phyloP scores from a whole-genome alignment of 1,140 invertebrate genomes.

The Drosophila parvula region DNA sequence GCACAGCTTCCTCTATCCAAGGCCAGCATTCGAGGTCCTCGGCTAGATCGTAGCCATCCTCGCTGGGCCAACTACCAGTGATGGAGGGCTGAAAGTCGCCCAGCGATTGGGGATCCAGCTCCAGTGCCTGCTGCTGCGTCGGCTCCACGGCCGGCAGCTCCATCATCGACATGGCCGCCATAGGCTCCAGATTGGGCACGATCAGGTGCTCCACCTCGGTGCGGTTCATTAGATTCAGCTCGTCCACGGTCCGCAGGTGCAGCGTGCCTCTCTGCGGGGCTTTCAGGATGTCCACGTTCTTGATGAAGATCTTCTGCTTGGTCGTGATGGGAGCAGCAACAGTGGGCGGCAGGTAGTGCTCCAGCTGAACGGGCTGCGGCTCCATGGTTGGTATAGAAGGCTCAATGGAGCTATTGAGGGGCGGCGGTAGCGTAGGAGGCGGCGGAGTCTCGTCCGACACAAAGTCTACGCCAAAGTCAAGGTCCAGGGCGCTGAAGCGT shows the following conservation, averaged over 20 bases:
- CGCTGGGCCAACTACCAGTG: slow-evolving; percentile 53
- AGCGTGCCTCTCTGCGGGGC: slow-evolving; percentile 72
- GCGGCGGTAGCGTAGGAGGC: slow-evolving; percentile 13
- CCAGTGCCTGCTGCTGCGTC: slow-evolving; percentile 21
- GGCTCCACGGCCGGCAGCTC: slow-evolving; percentile 85
- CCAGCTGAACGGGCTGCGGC: slow-evolving; percentile 41
- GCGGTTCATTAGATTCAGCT: slow-evolving; percentile 81
- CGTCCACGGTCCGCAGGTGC: slow-evolving; percentile 81
- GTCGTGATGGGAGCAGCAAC: background rate
- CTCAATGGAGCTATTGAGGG: slow-evolving; percentile 1
- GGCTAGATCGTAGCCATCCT: slow-evolving; percentile 69
- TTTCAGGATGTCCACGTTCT: slow-evolving; percentile 79
- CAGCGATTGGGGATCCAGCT: slow-evolving; percentile 55
- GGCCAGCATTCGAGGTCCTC: slow-evolving; percentile 72
- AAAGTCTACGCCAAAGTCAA: slow-evolving; percentile 68
- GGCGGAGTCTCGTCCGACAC: slow-evolving; percentile 52
- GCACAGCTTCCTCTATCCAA: slow-evolving; percentile 61
- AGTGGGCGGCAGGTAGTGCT: slow-evolving; percentile 43
- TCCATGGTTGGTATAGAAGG: slow-evolving; percentile 23
- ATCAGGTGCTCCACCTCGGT: slow-evolving; percentile 80
- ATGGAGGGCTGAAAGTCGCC: slow-evolving; percentile 53
- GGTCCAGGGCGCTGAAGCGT: slow-evolving; percentile 64
- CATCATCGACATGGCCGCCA: slow-evolving; percentile 47
- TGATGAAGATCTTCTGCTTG: slow-evolving; percentile 81
- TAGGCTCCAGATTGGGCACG: slow-evolving; percentile 90